These are phyloP conservation scores for Meandrusa payeni DNA, from an alignment of 2,888 invertebrate species.

Conservation along the genomic window DNA sequence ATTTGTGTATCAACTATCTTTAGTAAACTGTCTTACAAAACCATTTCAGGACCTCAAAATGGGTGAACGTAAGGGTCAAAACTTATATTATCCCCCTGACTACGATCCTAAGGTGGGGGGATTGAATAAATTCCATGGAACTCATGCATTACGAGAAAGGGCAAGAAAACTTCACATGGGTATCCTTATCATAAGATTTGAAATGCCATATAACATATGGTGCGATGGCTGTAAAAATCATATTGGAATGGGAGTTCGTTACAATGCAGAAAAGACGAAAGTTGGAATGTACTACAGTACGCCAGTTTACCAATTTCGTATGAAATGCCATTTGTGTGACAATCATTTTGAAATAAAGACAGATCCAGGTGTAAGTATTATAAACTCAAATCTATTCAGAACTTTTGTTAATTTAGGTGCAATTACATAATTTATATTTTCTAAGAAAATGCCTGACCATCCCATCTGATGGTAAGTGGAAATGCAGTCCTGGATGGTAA, in stretches of 20 bases:
- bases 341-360: constrained; percentile 99
- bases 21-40: no score
- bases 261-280: constrained; percentile 96
- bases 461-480: no score
- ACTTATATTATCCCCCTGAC: constrained; percentile 99
- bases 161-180: constrained; percentile 97
- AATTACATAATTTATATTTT: no score
- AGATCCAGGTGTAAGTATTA: constrained; percentile 94
- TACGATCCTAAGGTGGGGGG: constrained; percentile 98
- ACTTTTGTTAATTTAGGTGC: no score
- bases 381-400: no score
- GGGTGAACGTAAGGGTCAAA: constrained; percentile 99
- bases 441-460: no score
- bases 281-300: constrained; percentile 99
- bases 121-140: constrained; percentile 95
- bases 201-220: constrained; percentile 99
- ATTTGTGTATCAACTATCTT: no score
- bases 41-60: constrained; percentile 75
- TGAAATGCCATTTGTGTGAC: constrained; percentile 99
- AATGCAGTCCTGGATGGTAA: no score
- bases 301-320: constrained; percentile 97
- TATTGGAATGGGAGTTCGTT: constrained; percentile 99
- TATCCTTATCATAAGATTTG: constrained; percentile 97
- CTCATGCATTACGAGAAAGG: constrained; percentile 97
- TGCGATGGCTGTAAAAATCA: constrained; percentile 99